Evolutionary conservation across 2,113 vertebrate genomes (phyloP).

Genomic region (Ginglymostoma cirratum): DNA sequence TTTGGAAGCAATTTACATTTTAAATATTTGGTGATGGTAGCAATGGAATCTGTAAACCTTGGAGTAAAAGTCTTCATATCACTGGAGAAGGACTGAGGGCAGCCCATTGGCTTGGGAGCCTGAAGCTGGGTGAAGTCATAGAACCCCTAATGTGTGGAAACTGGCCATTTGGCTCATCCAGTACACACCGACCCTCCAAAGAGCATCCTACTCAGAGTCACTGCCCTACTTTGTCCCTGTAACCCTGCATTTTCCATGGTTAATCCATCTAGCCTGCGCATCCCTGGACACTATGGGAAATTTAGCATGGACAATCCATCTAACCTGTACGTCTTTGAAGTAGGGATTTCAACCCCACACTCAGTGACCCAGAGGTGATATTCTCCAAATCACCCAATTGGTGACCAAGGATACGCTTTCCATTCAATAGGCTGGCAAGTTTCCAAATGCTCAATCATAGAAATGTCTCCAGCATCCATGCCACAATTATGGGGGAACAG

Average conservation of each 20-base stretch:
- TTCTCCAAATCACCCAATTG: not conserved
- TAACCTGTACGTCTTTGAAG: not conserved
- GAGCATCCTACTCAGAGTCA: too few species aligned
- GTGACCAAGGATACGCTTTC: not conserved
- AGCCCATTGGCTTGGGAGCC: not conserved
- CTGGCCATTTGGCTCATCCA: too few species aligned
- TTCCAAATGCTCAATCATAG: not conserved
- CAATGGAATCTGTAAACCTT: not conserved
- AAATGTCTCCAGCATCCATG: not conserved
- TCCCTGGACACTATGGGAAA: too few species aligned
- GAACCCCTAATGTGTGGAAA: too few species aligned
- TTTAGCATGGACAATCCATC: too few species aligned
- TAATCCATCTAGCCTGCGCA: too few species aligned
- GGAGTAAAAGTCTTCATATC: not conserved
- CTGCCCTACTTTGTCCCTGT: too few species aligned
- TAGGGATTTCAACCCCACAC: not conserved
- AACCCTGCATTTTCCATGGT: too few species aligned
- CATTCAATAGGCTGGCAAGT: not conserved
- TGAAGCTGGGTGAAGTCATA: not conserved
- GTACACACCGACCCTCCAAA: too few species aligned
- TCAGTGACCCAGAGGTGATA: not conserved
- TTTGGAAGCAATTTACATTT: not conserved
- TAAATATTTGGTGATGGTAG: not conserved
- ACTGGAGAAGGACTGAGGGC: not conserved
- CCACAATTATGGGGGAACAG: too few species aligned